These are phyloP conservation scores for Astropecten irregularis DNA, from an alignment of 53 echinoderm and acorn worm species.

Conservation along the genomic window DNA sequence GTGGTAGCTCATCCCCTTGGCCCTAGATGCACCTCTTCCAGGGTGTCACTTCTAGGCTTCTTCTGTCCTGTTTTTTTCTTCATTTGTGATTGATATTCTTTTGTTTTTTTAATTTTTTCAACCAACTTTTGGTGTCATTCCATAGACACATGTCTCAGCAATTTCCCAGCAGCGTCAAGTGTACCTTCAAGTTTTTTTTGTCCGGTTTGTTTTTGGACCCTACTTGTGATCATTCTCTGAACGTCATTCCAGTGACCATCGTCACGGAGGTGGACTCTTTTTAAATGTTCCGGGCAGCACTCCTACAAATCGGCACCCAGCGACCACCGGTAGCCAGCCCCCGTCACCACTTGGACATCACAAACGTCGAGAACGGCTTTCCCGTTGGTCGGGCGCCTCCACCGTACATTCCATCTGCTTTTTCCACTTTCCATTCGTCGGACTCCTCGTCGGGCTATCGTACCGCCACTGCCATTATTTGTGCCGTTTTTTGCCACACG, in stretches of 20 bases:
- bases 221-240: conserved; percentile 17
- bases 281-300: conserved; percentile 34
- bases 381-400: conserved; percentile 10
- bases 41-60: conserved; percentile 17
- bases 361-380: conserved; percentile 23
- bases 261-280: conserved; percentile 1
- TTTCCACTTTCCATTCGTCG: conserved; percentile 45
- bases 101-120: neutral
- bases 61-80: neutral
- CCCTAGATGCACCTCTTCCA: conserved; percentile 41
- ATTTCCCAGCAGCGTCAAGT: no score
- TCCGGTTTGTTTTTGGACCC: neutral
- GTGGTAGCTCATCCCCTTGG: conserved; percentile 37
- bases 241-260: conserved; percentile 32
- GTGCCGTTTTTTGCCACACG: neutral
- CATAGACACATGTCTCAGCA: conserved; percentile 48
- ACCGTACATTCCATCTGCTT: conserved; percentile 51
- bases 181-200: no score
- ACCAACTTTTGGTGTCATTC: conserved; percentile 15
- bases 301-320: conserved; percentile 21
- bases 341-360: neutral
- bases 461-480: no score
- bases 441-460: neutral
- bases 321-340: neutral
- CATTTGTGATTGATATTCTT: no score